phyloP scores from a whole-genome alignment of 2,888 invertebrate species.

The Aquatica leii region DNA sequence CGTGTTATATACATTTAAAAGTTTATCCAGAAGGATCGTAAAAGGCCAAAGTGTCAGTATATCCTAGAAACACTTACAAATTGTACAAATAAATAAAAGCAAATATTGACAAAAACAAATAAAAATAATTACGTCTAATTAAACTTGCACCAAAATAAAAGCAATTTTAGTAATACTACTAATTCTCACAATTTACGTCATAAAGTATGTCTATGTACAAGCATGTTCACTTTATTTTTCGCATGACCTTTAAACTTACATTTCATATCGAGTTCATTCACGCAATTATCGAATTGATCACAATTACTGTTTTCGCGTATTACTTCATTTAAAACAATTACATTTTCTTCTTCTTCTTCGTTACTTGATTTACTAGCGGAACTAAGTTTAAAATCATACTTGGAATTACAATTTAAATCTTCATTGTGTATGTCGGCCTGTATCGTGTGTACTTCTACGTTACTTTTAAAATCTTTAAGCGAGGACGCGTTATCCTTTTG shows the following conservation, averaged over 20 bases:
- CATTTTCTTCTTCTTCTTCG: conserved; percentile 27
- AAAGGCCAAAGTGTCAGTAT: too few relatives aligned
- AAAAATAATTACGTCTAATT: too few relatives aligned
- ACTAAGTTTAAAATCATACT: conserved; percentile 12
- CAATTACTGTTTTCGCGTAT: conserved; percentile 24
- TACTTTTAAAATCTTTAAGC: conserved; percentile 6
- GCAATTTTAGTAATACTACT: conserved; percentile 5
- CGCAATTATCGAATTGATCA: conserved; percentile 26
- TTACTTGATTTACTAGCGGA: conserved; percentile 19
- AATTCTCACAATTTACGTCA: conserved; percentile 49
- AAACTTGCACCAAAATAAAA: background rate
- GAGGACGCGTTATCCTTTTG: background rate
- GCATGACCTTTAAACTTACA: conserved; percentile 51
- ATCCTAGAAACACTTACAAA: too few relatives aligned
- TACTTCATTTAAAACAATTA: conserved; percentile 31
- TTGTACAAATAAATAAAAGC: too few relatives aligned
- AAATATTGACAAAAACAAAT: too few relatives aligned
- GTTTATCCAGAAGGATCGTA: too few relatives aligned
- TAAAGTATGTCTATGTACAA: conserved; percentile 61
- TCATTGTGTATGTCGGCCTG: conserved; percentile 43
- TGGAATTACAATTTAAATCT: conserved; percentile 31
- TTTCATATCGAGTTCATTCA: conserved; percentile 35
- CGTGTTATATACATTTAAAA: too few relatives aligned
- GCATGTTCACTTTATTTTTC: conserved; percentile 55
- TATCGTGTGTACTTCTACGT: conserved; percentile 31